A percentile compares a stretch with the other conserved stretches of the same genome.
Conservation (phyloP, 2,888 invertebrate species). For the Xiphydria camelus region DNA sequence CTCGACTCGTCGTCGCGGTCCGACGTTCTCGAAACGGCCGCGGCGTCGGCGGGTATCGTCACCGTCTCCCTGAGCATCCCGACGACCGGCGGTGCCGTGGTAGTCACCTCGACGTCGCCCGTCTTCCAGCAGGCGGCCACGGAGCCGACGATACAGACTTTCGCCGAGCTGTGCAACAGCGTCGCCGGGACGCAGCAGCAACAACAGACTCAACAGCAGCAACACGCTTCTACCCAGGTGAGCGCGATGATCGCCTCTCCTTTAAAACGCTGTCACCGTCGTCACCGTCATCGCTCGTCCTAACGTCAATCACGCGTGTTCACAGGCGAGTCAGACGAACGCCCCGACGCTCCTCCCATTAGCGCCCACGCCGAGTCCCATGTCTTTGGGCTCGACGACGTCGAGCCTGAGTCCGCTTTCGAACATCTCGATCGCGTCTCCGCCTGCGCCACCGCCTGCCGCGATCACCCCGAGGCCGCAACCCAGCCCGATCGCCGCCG, state of each 20-base stretch:
- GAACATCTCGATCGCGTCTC: conserved; percentile 66
- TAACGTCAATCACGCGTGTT: too few species aligned
- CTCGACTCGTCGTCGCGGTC: conserved; percentile 57
- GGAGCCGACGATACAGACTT: conserved; percentile 49
- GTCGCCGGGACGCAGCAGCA: conserved; percentile 53
- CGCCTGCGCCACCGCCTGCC: conserved; percentile 62
- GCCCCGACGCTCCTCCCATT: conserved; percentile 58
- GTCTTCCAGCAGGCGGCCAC: conserved; percentile 52
- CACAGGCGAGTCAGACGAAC: conserved; percentile 49
- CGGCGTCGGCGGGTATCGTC: conserved; percentile 70
- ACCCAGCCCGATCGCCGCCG: conserved; percentile 50
- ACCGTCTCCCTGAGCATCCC: conserved; percentile 69
- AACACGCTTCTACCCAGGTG: conserved; percentile 50
- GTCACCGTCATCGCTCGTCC: too few species aligned
- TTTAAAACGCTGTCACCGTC: too few species aligned
- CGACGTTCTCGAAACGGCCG: conserved; percentile 65
- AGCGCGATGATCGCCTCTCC: too few species aligned
- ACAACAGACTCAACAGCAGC: conserved; percentile 23
- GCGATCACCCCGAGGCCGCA: conserved; percentile 60
- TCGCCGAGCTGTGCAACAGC: conserved; percentile 66
- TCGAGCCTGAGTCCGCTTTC: conserved; percentile 71
- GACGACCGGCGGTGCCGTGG: conserved; percentile 60
- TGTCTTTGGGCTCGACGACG: conserved; percentile 65
- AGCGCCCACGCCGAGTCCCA: conserved; percentile 60
- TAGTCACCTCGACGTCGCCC: conserved; percentile 61